Conservation (phyloP, 2,113 vertebrate species). For the Meriones unguiculatus region DNA sequence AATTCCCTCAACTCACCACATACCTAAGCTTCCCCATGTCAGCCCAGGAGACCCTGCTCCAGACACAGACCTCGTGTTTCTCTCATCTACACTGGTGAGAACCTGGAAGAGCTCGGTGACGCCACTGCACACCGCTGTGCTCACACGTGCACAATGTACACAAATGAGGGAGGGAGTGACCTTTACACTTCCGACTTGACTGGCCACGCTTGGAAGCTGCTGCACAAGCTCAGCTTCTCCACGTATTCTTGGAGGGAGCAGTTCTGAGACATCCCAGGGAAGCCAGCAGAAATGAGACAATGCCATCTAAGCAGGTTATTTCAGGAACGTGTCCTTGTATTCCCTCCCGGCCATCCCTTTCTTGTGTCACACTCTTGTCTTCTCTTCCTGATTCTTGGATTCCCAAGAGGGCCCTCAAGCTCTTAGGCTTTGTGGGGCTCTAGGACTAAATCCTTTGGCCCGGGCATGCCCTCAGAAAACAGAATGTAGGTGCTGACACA, state of each 20-base stretch:
- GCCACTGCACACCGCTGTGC: neutral
- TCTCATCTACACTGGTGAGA: neutral
- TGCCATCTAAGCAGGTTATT: neutral
- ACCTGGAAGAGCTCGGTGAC: too few species aligned
- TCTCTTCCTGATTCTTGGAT: neutral
- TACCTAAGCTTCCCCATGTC: neutral
- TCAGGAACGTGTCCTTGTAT: neutral
- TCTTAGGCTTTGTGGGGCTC: neutral
- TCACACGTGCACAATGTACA: accelerated
- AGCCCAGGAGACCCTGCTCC: neutral
- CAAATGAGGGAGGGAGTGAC: too few species aligned
- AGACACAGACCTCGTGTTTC: neutral
- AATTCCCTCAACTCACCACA: neutral
- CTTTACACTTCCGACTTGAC: neutral
- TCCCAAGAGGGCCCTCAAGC: neutral
- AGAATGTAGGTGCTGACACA: neutral
- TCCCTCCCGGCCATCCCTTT: neutral
- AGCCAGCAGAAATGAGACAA: neutral
- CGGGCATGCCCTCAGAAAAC: neutral
- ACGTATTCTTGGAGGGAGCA: neutral
- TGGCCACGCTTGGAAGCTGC: neutral
- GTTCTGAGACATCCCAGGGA: neutral
- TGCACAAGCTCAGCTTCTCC: neutral
- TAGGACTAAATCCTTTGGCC: neutral
- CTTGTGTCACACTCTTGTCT: neutral